phyloP scores from a whole-genome alignment of 2,888 invertebrate species.

The Caenorhabditis panamensis region DNA sequence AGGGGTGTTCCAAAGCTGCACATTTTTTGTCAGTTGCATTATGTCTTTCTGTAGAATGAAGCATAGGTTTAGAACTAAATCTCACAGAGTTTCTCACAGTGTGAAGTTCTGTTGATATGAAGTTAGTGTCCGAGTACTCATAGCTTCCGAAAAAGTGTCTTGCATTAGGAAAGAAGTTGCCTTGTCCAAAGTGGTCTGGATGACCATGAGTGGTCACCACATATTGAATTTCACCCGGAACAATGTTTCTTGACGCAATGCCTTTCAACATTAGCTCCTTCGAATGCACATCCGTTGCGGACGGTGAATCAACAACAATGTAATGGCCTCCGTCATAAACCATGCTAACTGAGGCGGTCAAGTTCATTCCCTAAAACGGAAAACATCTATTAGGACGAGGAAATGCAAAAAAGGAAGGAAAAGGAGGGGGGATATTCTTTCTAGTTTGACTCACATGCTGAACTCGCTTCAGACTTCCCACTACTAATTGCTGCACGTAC shows the following conservation, averaged over 20 bases:
- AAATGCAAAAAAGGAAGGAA: not conserved
- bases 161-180: conserved; percentile 78
- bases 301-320: conserved; percentile 77
- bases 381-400: conserved; percentile 28
- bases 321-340: conserved; percentile 75
- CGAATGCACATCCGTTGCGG: conserved; percentile 74
- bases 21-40: conserved; percentile 75
- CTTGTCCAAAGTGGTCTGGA: conserved; percentile 77
- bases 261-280: conserved; percentile 76
- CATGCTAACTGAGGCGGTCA: conserved; percentile 74
- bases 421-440: not conserved
- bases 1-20: conserved; percentile 79
- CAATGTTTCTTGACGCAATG: conserved; percentile 63
- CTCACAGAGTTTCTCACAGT: conserved; percentile 33
- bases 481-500: conserved; percentile 71
- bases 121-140: conserved; percentile 75
- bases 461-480: conserved; percentile 66
- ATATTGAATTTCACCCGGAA: conserved; percentile 74
- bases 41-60: conserved; percentile 70
- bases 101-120: conserved; percentile 71
- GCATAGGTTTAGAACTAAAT: too few relatives aligned
- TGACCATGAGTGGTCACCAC: conserved; percentile 78
- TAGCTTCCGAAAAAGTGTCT: conserved; percentile 78
- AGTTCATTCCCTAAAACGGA: conserved; percentile 64
- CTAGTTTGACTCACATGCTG: conserved; percentile 63